These are phyloP conservation scores for Cervus canadensis DNA, from an alignment of 2,113 vertebrate species.

Conservation along the genomic window DNA sequence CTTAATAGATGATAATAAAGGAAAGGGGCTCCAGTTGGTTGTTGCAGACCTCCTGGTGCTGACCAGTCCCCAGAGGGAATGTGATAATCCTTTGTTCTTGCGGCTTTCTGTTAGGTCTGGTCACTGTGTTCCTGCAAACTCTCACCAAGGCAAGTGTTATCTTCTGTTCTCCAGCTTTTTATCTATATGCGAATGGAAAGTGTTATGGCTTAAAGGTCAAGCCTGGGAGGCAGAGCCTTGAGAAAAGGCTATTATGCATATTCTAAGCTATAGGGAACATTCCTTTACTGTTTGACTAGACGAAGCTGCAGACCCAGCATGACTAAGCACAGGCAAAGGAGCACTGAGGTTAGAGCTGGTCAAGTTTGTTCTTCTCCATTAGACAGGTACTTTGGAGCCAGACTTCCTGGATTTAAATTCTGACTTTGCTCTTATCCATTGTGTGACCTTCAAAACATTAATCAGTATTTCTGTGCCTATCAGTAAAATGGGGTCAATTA, in stretches of 20 bases:
- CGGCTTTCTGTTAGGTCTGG: background rate
- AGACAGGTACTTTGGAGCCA: background rate
- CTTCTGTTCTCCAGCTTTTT: background rate
- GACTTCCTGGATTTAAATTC: background rate
- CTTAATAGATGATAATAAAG: background rate
- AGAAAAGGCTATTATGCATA: background rate
- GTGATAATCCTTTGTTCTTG: background rate
- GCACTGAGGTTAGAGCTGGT: background rate
- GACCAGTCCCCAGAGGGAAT: background rate
- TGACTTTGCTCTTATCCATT: background rate
- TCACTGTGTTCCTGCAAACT: background rate
- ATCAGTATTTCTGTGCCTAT: background rate
- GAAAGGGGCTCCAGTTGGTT: background rate
- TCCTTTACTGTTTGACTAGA: background rate
- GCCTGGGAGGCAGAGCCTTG: background rate
- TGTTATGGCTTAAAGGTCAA: background rate
- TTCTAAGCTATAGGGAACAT: background rate
- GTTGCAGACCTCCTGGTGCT: background rate
- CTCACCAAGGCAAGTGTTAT: background rate
- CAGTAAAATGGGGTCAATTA: background rate
- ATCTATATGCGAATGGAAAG: background rate
- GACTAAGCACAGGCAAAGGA: background rate
- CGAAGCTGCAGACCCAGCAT: background rate
- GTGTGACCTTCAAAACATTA: background rate
- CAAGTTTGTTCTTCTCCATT: background rate